Evolutionary conservation across 2,113 vertebrate species (phyloP), one percentile per base, ranked within the genome.

Genomic region (Electrona antarctica): DNA sequence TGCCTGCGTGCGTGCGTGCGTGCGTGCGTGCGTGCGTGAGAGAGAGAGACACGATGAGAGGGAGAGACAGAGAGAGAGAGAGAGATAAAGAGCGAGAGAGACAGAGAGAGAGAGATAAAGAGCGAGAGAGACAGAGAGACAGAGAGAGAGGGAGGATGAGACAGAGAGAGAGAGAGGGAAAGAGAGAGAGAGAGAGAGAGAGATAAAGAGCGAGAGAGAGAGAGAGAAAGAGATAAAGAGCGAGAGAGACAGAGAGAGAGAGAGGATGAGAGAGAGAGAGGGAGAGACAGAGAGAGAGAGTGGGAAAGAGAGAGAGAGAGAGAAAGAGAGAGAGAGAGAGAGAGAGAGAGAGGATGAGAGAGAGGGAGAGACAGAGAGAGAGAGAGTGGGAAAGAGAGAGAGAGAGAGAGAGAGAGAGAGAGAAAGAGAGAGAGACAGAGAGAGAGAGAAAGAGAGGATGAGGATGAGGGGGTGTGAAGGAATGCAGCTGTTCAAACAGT

Each of bases 401-500:
- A 41, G 52, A 52, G 7, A 13, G 33, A 11, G 59, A 61, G 59
- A 61, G 4, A 48, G 45, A 46, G 12, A n/a, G 6, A 62, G 41
- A n/a, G 60, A 62, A 41, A 48, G n/a, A 48, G 45, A 59, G 15
- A 59, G 21, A 29, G 8, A 29, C 7, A 49, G 8, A 49, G 60
- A 4, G 60, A 46, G 59, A 73, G 77, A 66, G 52, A 73, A 64
- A 78, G 76, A 57, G 56, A 41, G 62, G 28, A 67, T 66, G 80
- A 73, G 83, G 71, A 79, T 86, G 79, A 75, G 80, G 85, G 79
- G 62, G 86, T 87, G 88, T 87, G 89, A 88, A 88, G 81, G 87
- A 88, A 89, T 89, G 88, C 85, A 91, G 87, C 87, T 89, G 85
- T 88, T 89, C 81, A 89, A 90, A 90, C 82, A 88, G 74, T 74